Evolutionary conservation across 2,888 invertebrate species (phyloP), one percentile per base, ranked within the genome.

Genomic region (Marasmarcha lunaedactyla): DNA sequence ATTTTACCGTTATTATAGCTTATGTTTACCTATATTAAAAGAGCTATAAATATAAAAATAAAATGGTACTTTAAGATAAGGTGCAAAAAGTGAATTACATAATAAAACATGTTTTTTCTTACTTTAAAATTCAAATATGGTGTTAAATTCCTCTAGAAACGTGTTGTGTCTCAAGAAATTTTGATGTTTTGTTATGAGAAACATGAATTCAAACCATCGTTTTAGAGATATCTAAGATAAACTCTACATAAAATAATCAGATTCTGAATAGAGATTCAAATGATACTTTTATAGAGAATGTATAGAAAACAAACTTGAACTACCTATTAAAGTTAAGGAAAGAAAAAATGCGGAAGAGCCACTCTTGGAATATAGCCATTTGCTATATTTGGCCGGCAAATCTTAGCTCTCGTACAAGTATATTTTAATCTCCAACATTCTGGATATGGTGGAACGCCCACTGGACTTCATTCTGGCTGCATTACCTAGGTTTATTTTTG

Each of bases 41-140:
- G 4, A 10, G 6, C 11, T 10, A 30, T 30, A 11, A 30, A 30
- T 30, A 30, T n/a, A 30, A 9, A 30, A 30, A n/a, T n/a, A n/a
- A 9, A 30, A n/a, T 30, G 30, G n/a, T 11, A 30, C 30, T 30
- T 30, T n/a, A 11, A 30, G 30, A 30, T 30, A 30, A 30, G 30
- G n/a, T 30, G n/a, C 4, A 30, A 10, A 30, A 11, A n/a, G 5
- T 25, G 5, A n/a, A 30, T 30, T 30, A 11, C 30, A 30, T 30
- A 11, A 11, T 5, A 25, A 10, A 30, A 30, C n/a, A 30, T n/a
- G 30, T n/a, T 30, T 9, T 10, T 20, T 5, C 20, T 5, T 20
- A 20, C 7, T 27, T 33, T 33, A 11, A 33, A 38, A 36, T 38
- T 38, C 30, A 30, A 38, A 33, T 38, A 14, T 14, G 26, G 10